Evolutionary conservation across 2,888 invertebrate genomes (phyloP).

Genomic region (Aspidapion aeneum): DNA sequence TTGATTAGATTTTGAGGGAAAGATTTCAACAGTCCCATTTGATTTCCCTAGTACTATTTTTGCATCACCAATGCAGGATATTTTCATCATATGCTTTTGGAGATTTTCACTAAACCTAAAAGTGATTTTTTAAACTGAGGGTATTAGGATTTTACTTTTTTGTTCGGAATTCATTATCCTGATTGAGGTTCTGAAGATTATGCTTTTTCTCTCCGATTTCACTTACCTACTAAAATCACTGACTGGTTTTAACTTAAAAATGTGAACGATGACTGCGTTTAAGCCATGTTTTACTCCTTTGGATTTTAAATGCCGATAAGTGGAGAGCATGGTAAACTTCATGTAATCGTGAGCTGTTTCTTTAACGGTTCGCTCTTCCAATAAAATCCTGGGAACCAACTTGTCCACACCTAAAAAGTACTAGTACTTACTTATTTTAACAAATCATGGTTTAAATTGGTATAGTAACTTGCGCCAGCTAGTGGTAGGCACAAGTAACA

Average conservation of each 20-base stretch:
- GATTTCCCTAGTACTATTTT: slow-evolving; percentile 68
- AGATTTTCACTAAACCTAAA: not conserved
- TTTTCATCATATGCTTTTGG: slow-evolving; percentile 48
- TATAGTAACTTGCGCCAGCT: too few species aligned
- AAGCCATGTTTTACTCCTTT: slow-evolving; percentile 62
- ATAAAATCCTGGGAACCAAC: slow-evolving; percentile 71
- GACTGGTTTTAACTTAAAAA: slow-evolving; percentile 57
- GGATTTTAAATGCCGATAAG: slow-evolving; percentile 72
- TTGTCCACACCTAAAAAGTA: slow-evolving; percentile 60
- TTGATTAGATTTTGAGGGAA: not conserved
- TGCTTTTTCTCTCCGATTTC: too few species aligned
- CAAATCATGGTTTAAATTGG: too few species aligned
- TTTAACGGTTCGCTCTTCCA: slow-evolving; percentile 77
- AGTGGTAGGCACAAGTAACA: too few species aligned
- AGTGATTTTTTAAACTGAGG: too few species aligned
- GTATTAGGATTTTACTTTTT: too few species aligned
- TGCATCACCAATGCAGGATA: slow-evolving; percentile 74
- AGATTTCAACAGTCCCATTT: slow-evolving; percentile 28
- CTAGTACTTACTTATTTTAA: too few species aligned
- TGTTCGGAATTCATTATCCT: too few species aligned
- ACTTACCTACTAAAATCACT: slow-evolving; percentile 61
- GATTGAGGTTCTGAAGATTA: too few species aligned
- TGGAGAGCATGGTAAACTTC: slow-evolving; percentile 78
- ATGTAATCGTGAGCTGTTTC: slow-evolving; percentile 79
- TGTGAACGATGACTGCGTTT: slow-evolving; percentile 65